phyloP scores from a whole-genome alignment of 2,888 invertebrate genomes.

The Leptinotarsa haldemani region DNA sequence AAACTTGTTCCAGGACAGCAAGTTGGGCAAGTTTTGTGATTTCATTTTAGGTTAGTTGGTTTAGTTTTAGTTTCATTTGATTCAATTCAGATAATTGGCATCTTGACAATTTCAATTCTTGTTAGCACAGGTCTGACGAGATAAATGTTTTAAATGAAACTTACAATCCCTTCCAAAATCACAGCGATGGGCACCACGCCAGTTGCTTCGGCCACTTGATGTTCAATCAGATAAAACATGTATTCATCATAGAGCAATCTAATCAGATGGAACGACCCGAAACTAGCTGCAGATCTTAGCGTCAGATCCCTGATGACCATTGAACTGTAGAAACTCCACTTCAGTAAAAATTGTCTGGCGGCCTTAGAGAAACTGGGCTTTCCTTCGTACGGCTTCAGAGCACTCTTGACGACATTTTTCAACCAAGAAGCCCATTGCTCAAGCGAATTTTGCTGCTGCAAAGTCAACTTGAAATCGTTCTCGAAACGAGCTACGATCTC shows the following conservation, averaged over 20 bases:
- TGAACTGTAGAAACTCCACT: slow-evolving; percentile 99
- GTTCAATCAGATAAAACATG: slow-evolving; percentile 98
- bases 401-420: slow-evolving; percentile 90
- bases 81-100: no score
- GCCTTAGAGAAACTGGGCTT: slow-evolving; percentile 85
- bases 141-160: slow-evolving; percentile 48
- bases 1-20: no score
- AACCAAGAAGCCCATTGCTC: slow-evolving; percentile 99
- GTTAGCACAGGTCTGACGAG: no score
- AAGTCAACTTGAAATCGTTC: slow-evolving; percentile 91
- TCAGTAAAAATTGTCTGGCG: slow-evolving; percentile 92
- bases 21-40: no score
- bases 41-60: no score
- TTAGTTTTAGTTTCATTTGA: no score
- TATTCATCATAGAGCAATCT: slow-evolving; percentile 98
- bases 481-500: slow-evolving; percentile 82
- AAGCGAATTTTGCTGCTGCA: slow-evolving; percentile 91
- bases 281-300: slow-evolving; percentile 94
- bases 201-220: slow-evolving; percentile 91
- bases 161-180: slow-evolving; percentile 78
- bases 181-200: slow-evolving; percentile 95
- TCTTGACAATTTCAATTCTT: no score
- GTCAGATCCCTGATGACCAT: slow-evolving; percentile 98
- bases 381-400: slow-evolving; percentile 89
- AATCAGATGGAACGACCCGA: slow-evolving; percentile 98